Evolutionary conservation across 1,140 invertebrate species (phyloP), one percentile per base, ranked within the genome.

Genomic region (Centruroides vittatus): DNA sequence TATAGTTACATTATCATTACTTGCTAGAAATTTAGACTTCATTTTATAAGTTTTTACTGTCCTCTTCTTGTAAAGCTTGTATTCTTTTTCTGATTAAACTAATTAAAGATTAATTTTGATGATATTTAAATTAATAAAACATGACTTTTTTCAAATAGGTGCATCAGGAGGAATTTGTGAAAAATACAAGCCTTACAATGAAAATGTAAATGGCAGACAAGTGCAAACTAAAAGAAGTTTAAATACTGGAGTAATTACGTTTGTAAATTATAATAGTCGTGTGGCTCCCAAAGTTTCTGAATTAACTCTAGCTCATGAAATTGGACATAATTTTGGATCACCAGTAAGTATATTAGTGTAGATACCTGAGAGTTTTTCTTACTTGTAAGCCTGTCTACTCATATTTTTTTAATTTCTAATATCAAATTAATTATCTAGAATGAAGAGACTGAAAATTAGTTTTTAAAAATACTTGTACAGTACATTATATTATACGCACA

Each of bases 311-410:
- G 97, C 96, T 8, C 96, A 99, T 74, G 96, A 99, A 78, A 97
- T 99, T 70, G 96, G 96, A 4, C 96, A 99, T 72, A 99, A 98
- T 76, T 99, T 99, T 78, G 96, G 96, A 58, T 97, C 94, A 64
- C 91, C 92, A 71, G 89, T 93, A 78, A 82, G 79, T 76, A 58
- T 34, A 6, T 41, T 41, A 41, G 5, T 53, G 48, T 41, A 62
- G 35, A 55, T 41, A 23, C 23, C 23, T 2, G 23, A 23, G 2
- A 23, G 23, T 23, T 23, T 23, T 23, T 23, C 23, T 23, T 23
- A 23, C 23, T 23, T 23, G 23, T 23, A 23, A 1, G n/a, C n/a
- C n/a, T n/a, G n/a, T n/a, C n/a, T n/a, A n/a, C n/a, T n/a, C n/a
- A n/a, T n/a, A n/a, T 23, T 23, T 23, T 23, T 23, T 23, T 23